A percentile compares a stretch with the other conserved stretches of the same genome.
These are phyloP conservation scores for Hephaestus fuliginosus DNA, from an alignment of 2,797 vertebrate species.

Conservation along the genomic window DNA sequence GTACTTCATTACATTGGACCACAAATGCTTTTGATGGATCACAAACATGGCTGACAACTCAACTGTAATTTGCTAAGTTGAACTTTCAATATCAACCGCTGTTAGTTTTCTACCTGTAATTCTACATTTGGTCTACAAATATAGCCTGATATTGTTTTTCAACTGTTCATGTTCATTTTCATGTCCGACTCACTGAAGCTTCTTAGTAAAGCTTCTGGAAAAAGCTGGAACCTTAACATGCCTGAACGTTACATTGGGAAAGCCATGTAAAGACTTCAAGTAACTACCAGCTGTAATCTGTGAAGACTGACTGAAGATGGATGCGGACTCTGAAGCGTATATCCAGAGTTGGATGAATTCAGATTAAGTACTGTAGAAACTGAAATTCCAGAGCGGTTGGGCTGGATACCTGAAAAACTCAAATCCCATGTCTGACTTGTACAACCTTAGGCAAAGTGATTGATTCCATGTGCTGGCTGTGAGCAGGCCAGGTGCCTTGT, in stretches of 20 bases:
- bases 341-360: not conserved
- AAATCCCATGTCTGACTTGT: constrained; percentile 34
- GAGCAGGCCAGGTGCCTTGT: constrained; percentile 43
- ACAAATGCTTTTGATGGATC: constrained; percentile 30
- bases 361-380: constrained; percentile 26
- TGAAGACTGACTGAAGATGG: not conserved
- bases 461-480: constrained; percentile 16
- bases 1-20: constrained; percentile 26
- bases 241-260: constrained; percentile 25
- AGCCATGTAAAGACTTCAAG: constrained; percentile 29
- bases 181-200: constrained; percentile 19
- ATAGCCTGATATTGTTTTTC: constrained; percentile 30
- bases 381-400: constrained; percentile 14
- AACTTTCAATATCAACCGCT: constrained; percentile 22
- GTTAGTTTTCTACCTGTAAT: constrained; percentile 42
- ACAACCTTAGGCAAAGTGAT: constrained; percentile 16
- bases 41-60: constrained; percentile 18
- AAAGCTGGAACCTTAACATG: constrained; percentile 39
- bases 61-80: constrained; percentile 42
- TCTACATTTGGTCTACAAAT: constrained; percentile 29
- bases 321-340: constrained; percentile 18
- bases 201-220: constrained; percentile 32
- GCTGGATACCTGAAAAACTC: constrained; percentile 30
- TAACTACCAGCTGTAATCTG: constrained; percentile 12
- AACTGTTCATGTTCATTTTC: constrained; percentile 26